Conservation (phyloP, 2,888 invertebrate genomes). For the Nymphalis polychloros region DNA sequence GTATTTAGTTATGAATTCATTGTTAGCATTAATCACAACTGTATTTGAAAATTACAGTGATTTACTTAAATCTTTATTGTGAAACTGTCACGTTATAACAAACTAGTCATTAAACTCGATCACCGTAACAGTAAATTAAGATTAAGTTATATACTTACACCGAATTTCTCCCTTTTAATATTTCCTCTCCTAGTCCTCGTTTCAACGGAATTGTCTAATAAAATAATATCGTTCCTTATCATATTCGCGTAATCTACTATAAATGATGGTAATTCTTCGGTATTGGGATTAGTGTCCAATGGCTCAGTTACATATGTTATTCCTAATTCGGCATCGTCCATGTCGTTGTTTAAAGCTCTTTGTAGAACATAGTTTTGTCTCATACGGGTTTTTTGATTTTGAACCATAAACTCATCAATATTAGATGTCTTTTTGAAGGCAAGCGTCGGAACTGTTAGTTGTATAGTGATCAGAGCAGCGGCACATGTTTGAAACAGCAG, state of each 20-base stretch:
- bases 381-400: slow-evolving; percentile 60
- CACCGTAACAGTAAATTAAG: too few relatives aligned
- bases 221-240: slow-evolving; percentile 69
- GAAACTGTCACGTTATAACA: too few relatives aligned
- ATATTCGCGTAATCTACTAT: slow-evolving; percentile 72
- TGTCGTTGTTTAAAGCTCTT: slow-evolving; percentile 53
- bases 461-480: slow-evolving; percentile 53
- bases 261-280: slow-evolving; percentile 63
- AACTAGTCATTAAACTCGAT: too few relatives aligned
- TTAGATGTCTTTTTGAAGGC: slow-evolving; percentile 55
- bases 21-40: too few relatives aligned
- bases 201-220: slow-evolving; percentile 71
- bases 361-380: slow-evolving; percentile 63
- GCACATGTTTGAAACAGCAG: slow-evolving; percentile 52
- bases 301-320: slow-evolving; percentile 50
- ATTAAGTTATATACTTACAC: slow-evolving; percentile 53
- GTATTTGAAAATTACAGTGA: too few relatives aligned
- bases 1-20: too few relatives aligned
- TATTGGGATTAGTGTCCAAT: slow-evolving; percentile 49
- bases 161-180: slow-evolving; percentile 58
- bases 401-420: slow-evolving; percentile 57
- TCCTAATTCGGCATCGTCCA: slow-evolving; percentile 53
- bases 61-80: too few relatives aligned
- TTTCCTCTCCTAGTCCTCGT: slow-evolving; percentile 69
- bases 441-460: slow-evolving; percentile 55